Base-by-base conservation (phyloP, 37 sponge, comb jelly and placozoan genomes). In the Chondrilla cf. caribensis region DNA sequence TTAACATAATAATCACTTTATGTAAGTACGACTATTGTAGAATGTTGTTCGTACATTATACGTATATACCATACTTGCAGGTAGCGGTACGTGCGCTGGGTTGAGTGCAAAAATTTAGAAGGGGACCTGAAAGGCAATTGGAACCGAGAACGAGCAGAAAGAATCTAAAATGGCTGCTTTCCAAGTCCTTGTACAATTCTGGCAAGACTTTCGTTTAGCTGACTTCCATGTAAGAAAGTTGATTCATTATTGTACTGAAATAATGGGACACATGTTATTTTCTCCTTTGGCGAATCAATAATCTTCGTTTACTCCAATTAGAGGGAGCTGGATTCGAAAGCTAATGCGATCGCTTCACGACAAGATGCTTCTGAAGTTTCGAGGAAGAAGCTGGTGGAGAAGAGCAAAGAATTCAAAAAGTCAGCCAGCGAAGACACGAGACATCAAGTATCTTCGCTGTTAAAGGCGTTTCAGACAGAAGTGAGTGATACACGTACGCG, bases 381-480 rank as follows among this genome's bases (percentile, higher is more conserved):
- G 18, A 81, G 95, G 22, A 90, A 87, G 51, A 90, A 76, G 44
- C 89, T 97, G 26, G 89, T 97, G 38, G 98, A 97, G 40, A 82
- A 87, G 79, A 97, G 93, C 54, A 83, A 89, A 83, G 95, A 94
- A 62, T 97, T 92, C 81, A 97, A 97, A 84, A 87, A 79, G 58
- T 78, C 79, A 17, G 73, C 93, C 2, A 39, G 91, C 24, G 98
- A 97, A 93, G 98, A 95, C 19, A 84, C 84, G 5, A 81, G 98
- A 26, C 79, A 85, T 42, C 60, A 62, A 77, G 89, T 89, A 44
- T 80, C 95, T 41, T 89, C 98, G 3, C 75, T 97, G 17, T 62
- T 97, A 36, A 97, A 94, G 82, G 88, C 93, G 37, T 97, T 97
- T 75, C 98, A 97, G 64, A 37, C 82, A 22, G 98, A 97, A 79